Percentiles rank a stretch among this genome's conserved stretches.
Evolutionary conservation across 2,888 invertebrate genomes (phyloP).

Genomic region (Acheta domesticus): DNA sequence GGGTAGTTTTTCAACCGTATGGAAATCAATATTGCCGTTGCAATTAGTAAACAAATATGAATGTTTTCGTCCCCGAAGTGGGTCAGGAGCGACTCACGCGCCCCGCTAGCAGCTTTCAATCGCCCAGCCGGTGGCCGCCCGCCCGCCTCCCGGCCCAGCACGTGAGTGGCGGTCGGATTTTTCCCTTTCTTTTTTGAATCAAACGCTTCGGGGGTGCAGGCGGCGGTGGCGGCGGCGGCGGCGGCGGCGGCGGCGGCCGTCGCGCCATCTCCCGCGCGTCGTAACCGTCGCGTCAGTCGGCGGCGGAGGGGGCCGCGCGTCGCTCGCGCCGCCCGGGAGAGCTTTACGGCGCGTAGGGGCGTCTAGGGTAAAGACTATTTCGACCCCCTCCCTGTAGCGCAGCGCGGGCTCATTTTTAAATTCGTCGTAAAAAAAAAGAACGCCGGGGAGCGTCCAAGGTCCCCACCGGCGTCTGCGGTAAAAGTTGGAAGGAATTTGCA

Average conservation of each 20-base stretch:
- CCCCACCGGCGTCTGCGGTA: conserved; percentile 18
- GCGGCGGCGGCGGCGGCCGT: background rate
- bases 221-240: too few species aligned
- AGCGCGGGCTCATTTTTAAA: conserved; percentile 18
- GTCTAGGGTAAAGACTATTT: background rate
- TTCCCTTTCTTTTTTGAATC: background rate
- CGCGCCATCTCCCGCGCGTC: background rate
- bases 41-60: conserved; percentile 10
- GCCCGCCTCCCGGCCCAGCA: too few species aligned
- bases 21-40: background rate
- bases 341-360: background rate
- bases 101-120: background rate
- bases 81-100: background rate
- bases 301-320: too few species aligned
- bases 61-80: conserved; percentile 9
- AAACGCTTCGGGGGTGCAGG: too few species aligned
- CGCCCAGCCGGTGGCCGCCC: background rate
- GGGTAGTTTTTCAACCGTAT: background rate
- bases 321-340: too few species aligned
- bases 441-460: background rate
- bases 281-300: conserved; percentile 6
- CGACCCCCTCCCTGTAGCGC: background rate
- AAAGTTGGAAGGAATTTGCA: conserved; percentile 9
- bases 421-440: background rate
- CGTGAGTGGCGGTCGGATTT: background rate